Base-by-base conservation (phyloP, 1,140 invertebrate genomes). In the Drosophila navojoa region DNA sequence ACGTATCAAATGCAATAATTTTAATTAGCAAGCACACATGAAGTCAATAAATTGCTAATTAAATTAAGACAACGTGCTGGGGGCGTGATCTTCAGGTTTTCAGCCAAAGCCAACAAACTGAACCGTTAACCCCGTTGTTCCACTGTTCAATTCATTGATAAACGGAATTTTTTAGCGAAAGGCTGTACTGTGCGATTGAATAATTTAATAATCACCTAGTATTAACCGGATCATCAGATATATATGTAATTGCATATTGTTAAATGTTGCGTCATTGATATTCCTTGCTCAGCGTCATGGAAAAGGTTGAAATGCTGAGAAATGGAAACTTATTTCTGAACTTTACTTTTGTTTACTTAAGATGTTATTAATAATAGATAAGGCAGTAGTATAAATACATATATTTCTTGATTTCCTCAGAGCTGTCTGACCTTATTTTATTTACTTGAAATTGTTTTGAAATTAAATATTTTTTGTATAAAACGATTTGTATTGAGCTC, bases 161-260 rank as follows among this genome's bases (percentile, higher is more conserved):
- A 59, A 79, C 59, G 76, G 71, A 82, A 68, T 77, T 87, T 89
- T 81, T 87, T 89, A 78, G 42, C 11, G 64, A 79, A 79, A 87
- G 76, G 60, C 63, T 25, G 55, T 22, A 3, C 19, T 22, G 4
- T 22, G 10, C n/a, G 50, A 63, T 53, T 58, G 52, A 59, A 40
- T 63, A 74, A 66, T 47, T 53, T 63, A 58, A 40, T 70, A 74
- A 66, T 27, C 22, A 10, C n/a, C 45, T 44, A 22, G 2, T 22
- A 79, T 76, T 79, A 74, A 45, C 11, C 13, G 13, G 44, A 15
- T 74, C 52, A 61, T 16, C 16, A 47, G 38, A 59, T 59, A 35
- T 50, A 45, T 44, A 45, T 32, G 15, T 19, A 13, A 45, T 45
- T 49, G 25, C 25, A 27, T 49, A 13, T 9, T 40, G 27, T 42